Evolutionary conservation across 2,797 vertebrate species (phyloP).

Genomic region (Holocentrus rufus): DNA sequence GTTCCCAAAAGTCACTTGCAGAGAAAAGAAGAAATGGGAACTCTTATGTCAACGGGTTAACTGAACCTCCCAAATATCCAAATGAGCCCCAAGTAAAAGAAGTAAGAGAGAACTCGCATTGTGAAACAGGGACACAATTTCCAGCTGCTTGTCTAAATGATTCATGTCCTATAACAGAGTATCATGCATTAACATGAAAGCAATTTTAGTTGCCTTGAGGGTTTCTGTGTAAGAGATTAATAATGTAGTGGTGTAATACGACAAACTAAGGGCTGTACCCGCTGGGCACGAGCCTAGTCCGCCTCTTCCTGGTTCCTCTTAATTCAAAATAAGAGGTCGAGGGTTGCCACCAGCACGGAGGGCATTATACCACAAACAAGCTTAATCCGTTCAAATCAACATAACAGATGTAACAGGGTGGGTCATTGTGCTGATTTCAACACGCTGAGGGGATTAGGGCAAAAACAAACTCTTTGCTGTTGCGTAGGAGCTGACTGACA

Average conservation of each 20-base stretch:
- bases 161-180: constrained; percentile 44
- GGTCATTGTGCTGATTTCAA: constrained; percentile 41
- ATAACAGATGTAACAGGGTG: constrained; percentile 46
- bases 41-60: constrained; percentile 18
- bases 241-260: constrained; percentile 48
- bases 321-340: constrained; percentile 24
- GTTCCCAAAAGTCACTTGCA: constrained; percentile 1
- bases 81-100: constrained; percentile 23
- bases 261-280: constrained; percentile 35
- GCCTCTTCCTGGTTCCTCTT: constrained; percentile 23
- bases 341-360: constrained; percentile 21
- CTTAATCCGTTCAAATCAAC: constrained; percentile 61
- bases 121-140: not conserved
- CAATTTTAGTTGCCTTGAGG: constrained; percentile 46
- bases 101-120: not conserved
- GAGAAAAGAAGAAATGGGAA: constrained; percentile 23
- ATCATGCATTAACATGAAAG: constrained; percentile 51
- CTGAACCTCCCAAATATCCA: constrained; percentile 11
- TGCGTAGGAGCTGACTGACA: not conserved
- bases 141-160: constrained; percentile 36
- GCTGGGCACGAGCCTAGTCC: not conserved
- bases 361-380: constrained; percentile 51
- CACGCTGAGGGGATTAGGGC: constrained; percentile 17
- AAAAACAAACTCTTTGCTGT: constrained; percentile 31
- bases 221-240: constrained; percentile 51